Conservation (phyloP, 2,797 vertebrate genomes). For the Chelon auratus region DNA sequence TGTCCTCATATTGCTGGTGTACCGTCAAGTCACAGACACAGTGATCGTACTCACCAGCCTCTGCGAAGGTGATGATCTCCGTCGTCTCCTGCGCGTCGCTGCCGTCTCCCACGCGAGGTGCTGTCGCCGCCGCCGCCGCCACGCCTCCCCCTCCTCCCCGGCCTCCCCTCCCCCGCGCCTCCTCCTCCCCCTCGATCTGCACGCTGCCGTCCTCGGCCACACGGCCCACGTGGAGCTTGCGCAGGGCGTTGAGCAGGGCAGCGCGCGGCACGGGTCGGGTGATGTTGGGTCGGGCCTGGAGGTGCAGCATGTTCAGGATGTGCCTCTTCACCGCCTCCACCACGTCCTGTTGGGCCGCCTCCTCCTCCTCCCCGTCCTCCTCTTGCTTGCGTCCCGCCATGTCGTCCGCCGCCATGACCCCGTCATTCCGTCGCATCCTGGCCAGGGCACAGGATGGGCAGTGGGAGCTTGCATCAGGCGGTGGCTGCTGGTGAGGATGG, state of each 20-base stretch:
- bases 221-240: slow-evolving; percentile 95
- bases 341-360: slow-evolving; percentile 90
- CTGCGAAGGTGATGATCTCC: slow-evolving; percentile 98
- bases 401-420: slow-evolving; percentile 70
- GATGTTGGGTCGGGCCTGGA: slow-evolving; percentile 95
- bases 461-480: slow-evolving; percentile 73
- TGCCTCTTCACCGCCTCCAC: slow-evolving; percentile 98
- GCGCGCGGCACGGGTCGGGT: slow-evolving; percentile 95
- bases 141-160: slow-evolving; percentile 65
- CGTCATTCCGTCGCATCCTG: slow-evolving; percentile 85
- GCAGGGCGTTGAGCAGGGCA: slow-evolving; percentile 95
- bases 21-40: not conserved
- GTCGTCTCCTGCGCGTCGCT: slow-evolving; percentile 91
- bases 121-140: slow-evolving; percentile 80
- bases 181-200: slow-evolving; percentile 94
- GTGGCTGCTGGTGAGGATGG: slow-evolving; percentile 84
- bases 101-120: slow-evolving; percentile 69
- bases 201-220: slow-evolving; percentile 95
- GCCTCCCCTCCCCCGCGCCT: slow-evolving; percentile 71
- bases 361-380: slow-evolving; percentile 83
- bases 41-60: slow-evolving; percentile 89
- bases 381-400: slow-evolving; percentile 75
- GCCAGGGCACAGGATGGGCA: slow-evolving; percentile 94
- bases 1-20: not conserved
- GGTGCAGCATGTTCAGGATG: slow-evolving; percentile 98